These are phyloP conservation scores for Sebastes taczanowskii DNA, from an alignment of 2,797 vertebrate species.

Conservation along the genomic window DNA sequence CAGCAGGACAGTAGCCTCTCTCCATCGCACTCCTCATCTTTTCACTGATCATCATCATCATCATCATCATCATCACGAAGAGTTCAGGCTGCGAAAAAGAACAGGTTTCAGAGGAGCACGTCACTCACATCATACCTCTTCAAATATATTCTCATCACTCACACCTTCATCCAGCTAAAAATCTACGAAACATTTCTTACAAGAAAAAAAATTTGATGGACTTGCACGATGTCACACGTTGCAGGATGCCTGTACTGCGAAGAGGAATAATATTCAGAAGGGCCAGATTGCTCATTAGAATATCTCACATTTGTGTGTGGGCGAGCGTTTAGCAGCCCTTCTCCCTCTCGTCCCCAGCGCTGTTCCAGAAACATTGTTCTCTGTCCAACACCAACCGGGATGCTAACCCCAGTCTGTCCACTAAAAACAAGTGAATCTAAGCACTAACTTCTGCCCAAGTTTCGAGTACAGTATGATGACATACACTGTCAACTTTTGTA, in stretches of 20 bases:
- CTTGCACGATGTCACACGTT: slow-evolving; percentile 50
- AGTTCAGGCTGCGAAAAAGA: slow-evolving; percentile 48
- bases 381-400: slow-evolving; percentile 63
- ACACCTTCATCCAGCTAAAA: slow-evolving; percentile 31
- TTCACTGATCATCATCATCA: neutral
- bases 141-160: slow-evolving; percentile 6
- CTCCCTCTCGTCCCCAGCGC: slow-evolving; percentile 60
- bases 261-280: slow-evolving; percentile 70
- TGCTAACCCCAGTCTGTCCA: slow-evolving; percentile 71
- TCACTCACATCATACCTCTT: slow-evolving; percentile 45
- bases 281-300: slow-evolving; percentile 87
- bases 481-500: neutral
- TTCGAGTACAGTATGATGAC: slow-evolving; percentile 9
- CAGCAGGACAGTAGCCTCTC: slow-evolving; percentile 12
- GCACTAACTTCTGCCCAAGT: slow-evolving; percentile 49
- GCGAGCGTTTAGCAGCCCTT: slow-evolving; percentile 78
- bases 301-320: slow-evolving; percentile 85
- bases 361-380: slow-evolving; percentile 77
- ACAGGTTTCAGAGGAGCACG: slow-evolving; percentile 55
- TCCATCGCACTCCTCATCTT: slow-evolving; percentile 2
- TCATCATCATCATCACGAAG: neutral
- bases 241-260: slow-evolving; percentile 42
- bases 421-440: slow-evolving; percentile 25
- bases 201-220: slow-evolving; percentile 13
- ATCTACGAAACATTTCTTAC: slow-evolving; percentile 1